A percentile compares a stretch with the other conserved stretches of the same genome.
Evolutionary conservation across 1,140 invertebrate genomes (phyloP).

Genomic region (Pseudomyrmex sp.): DNA sequence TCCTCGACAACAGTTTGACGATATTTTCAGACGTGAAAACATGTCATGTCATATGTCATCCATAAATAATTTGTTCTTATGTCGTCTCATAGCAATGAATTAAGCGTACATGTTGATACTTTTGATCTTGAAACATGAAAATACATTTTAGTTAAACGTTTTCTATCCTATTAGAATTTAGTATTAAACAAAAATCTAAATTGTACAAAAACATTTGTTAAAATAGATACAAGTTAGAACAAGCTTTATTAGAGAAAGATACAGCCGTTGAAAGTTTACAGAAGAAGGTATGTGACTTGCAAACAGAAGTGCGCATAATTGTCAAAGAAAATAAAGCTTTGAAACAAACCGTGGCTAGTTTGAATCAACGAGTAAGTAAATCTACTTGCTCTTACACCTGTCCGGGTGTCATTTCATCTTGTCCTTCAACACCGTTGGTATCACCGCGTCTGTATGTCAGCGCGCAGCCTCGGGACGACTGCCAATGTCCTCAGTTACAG

Average conservation of each 20-base stretch:
- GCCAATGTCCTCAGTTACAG: constrained; percentile 47
- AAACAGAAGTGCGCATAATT: constrained; percentile 82
- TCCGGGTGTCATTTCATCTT: constrained; percentile 44
- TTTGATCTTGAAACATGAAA: not conserved
- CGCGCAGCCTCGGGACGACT: constrained; percentile 52
- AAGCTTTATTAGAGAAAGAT: constrained; percentile 84
- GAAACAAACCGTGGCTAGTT: constrained; percentile 67
- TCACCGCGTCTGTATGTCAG: constrained; percentile 31
- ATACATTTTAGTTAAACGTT: constrained; percentile 17
- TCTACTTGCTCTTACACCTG: constrained; percentile 63
- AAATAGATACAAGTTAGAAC: constrained; percentile 85
- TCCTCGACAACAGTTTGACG: constrained; percentile 53
- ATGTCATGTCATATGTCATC: constrained; percentile 34
- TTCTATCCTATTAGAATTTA: not conserved
- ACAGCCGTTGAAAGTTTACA: constrained; percentile 83
- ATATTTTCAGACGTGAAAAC: constrained; percentile 43
- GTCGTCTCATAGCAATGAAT: constrained; percentile 15
- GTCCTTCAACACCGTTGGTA: constrained; percentile 34
- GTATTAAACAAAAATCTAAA: not conserved
- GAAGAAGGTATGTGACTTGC: constrained; percentile 83
- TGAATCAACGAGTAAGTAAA: constrained; percentile 70
- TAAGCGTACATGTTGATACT: constrained; percentile 3
- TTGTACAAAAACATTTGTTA: constrained; percentile 7
- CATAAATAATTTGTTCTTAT: constrained; percentile 1
- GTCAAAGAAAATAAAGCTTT: constrained; percentile 80